Conservation (phyloP, 2,113 vertebrate genomes). For the Lasiurus borealis region DNA sequence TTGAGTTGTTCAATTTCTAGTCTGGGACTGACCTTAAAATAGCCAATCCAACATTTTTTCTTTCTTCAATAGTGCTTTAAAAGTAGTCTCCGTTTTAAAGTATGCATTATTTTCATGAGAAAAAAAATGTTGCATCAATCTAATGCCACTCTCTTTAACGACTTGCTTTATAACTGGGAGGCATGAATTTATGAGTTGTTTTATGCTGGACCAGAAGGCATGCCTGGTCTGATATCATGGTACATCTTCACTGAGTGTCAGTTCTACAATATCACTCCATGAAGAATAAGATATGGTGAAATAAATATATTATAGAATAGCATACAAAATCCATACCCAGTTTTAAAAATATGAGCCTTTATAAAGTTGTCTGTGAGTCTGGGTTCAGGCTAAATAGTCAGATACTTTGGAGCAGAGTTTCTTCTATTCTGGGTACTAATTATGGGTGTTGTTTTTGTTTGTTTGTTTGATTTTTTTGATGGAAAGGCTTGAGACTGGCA, state of each 20-base stretch:
- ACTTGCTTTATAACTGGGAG: neutral
- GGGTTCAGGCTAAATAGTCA: constrained; percentile 9
- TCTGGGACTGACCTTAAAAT: constrained; percentile 58
- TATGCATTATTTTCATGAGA: neutral
- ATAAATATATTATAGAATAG: neutral
- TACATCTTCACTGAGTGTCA: neutral
- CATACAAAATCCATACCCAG: neutral
- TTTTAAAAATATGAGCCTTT: constrained; percentile 3
- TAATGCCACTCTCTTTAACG: neutral
- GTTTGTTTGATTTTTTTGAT: constrained; percentile 44
- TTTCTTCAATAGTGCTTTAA: constrained; percentile 32
- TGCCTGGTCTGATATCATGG: neutral
- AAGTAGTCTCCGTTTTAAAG: neutral
- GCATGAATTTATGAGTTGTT: neutral
- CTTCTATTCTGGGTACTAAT: constrained; percentile 52
- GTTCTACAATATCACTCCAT: neutral
- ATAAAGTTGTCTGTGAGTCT: neutral
- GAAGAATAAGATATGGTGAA: neutral
- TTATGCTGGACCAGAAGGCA: neutral
- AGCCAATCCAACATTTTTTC: constrained; percentile 23
- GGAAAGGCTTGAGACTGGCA: neutral
- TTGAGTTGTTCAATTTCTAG: constrained; percentile 62
- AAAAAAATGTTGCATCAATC: neutral
- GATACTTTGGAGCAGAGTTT: constrained; percentile 8
- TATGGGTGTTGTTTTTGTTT: constrained; percentile 39